Evolutionary conservation across 2,888 invertebrate species (phyloP), one percentile per base, ranked within the genome.

Genomic region (Lepidocyrtoides sp.): DNA sequence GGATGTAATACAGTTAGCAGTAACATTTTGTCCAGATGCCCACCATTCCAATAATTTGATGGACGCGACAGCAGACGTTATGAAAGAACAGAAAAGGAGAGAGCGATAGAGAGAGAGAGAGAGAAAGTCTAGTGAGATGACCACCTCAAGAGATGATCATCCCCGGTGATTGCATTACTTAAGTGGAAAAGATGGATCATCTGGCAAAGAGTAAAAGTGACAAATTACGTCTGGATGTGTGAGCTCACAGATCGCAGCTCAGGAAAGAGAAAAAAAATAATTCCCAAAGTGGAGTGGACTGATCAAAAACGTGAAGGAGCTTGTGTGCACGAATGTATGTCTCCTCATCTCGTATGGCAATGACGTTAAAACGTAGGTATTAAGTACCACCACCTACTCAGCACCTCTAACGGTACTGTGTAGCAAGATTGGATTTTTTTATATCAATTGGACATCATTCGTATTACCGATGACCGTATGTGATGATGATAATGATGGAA

Each of bases 221-320:
- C 92, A 92, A 92, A 92, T 92, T 92, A 91, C 91, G 90, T 92
- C 89, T 90, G 92, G 89, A 75, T 84, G 89, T 79, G 66, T 81
- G 69, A 66, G 41, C 79, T 23, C 72, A 79, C 57, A 54, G 44
- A 41, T 60, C 57, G 77, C 79, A 82, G 72, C n/a, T n/a, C n/a
- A n/a, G n/a, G n/a, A n/a, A 26, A 79, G 10, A 79, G 60, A 51
- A 41, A 82, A 54, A 82, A 86, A 60, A 91, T 63, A 86, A 85
- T 88, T 88, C 77, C 89, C 86, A 85, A 60, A 92, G 91, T 91
- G 90, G 66, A 84, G 48, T 44, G 83, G 44, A 20, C 82, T 69
- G 66, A 41, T 66, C 84, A 48, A 60, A 51, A 51, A 79, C n/a
- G n/a, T n/a, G n/a, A 44, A n/a, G 7, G 29, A 72, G 75, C 26